Evolutionary conservation across 2,797 vertebrate genomes (phyloP).

Genomic region (Urosaurus nigricauda): DNA sequence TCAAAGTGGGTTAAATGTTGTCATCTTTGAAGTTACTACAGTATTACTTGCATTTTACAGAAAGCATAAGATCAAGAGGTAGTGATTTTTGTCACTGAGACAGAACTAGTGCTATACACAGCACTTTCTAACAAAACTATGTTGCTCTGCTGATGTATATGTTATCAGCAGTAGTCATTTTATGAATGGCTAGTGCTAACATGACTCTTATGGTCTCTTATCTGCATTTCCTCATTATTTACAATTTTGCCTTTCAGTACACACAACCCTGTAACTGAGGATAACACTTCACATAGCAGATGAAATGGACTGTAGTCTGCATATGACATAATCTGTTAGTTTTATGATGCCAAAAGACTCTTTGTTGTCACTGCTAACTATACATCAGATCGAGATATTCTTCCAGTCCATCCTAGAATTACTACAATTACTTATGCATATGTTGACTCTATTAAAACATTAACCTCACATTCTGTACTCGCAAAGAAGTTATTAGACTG

Average conservation of each 20-base stretch:
- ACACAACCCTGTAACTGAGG: background rate
- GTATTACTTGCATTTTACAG: background rate
- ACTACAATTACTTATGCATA: too few relatives aligned
- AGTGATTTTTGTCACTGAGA: background rate
- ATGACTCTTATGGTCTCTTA: background rate
- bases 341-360: background rate
- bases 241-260: background rate
- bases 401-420: background rate
- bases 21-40: background rate
- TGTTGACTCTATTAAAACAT: constrained; percentile 21
- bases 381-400: background rate
- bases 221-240: background rate
- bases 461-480: background rate
- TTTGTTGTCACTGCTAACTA: background rate
- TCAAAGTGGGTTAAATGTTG: background rate
- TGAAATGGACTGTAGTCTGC: background rate
- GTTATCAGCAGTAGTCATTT: background rate
- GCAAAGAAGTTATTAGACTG: background rate
- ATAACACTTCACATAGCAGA: background rate
- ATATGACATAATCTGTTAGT: background rate
- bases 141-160: background rate
- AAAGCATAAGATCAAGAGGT: background rate
- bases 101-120: background rate
- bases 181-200: too few relatives aligned
- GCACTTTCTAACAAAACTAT: background rate